Percentiles rank a stretch among this genome's conserved stretches.
Evolutionary conservation across 2,888 invertebrate species (phyloP).

Genomic region (Caradrina clavipalpis): DNA sequence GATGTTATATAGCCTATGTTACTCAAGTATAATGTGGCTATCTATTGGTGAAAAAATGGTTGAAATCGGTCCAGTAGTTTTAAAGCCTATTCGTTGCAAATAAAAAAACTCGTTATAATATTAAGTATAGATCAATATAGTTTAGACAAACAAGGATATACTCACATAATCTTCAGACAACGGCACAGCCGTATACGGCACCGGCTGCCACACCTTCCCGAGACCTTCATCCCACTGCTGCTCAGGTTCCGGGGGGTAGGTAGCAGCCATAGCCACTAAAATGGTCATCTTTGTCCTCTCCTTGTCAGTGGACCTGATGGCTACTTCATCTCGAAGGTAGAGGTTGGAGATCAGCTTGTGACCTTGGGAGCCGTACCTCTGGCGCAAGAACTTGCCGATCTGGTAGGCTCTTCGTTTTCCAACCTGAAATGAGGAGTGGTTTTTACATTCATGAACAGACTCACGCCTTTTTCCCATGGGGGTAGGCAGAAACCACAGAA

Average conservation of each 20-base stretch:
- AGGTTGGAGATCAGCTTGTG: slow-evolving; percentile 77
- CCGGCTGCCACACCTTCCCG: slow-evolving; percentile 86
- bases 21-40: too few species aligned
- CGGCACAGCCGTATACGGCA: slow-evolving; percentile 82
- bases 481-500: too few species aligned
- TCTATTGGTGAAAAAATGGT: too few species aligned
- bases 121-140: too few species aligned
- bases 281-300: slow-evolving; percentile 86
- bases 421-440: slow-evolving; percentile 63
- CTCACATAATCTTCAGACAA: slow-evolving; percentile 84
- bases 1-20: too few species aligned
- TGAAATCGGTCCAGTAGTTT: too few species aligned
- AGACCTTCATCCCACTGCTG: slow-evolving; percentile 85
- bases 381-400: slow-evolving; percentile 80
- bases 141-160: slow-evolving; percentile 35
- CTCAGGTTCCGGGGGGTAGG: slow-evolving; percentile 81
- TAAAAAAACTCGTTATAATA: too few species aligned
- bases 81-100: too few species aligned
- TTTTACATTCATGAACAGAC: background rate
- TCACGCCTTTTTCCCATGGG: too few species aligned
- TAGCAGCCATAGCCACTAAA: slow-evolving; percentile 82
- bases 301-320: slow-evolving; percentile 83
- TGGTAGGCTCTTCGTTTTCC: slow-evolving; percentile 82
- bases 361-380: slow-evolving; percentile 78
- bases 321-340: slow-evolving; percentile 79